Evolutionary conservation across 2,888 invertebrate genomes (phyloP).

Genomic region (Drosophila flavopinicola): DNA sequence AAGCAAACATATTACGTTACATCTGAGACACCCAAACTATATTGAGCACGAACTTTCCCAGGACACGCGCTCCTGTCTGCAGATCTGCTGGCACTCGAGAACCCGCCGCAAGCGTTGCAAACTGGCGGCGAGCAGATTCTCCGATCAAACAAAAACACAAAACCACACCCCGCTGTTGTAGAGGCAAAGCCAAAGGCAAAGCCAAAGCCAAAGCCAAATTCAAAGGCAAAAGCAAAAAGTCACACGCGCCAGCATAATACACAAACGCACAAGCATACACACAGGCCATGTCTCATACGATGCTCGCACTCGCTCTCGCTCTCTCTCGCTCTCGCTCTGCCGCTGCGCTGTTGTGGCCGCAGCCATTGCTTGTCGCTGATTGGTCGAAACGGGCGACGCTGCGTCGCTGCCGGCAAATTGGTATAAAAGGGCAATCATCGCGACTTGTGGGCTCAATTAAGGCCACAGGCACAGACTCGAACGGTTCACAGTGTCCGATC

Average conservation of each 20-base stretch:
- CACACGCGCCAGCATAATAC: constrained; percentile 66
- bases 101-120: constrained; percentile 27
- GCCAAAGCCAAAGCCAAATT: constrained; percentile 32
- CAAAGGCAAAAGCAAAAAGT: constrained; percentile 56
- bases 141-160: constrained; percentile 30
- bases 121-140: constrained; percentile 31
- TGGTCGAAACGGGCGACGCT: constrained; percentile 66
- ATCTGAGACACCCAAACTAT: not conserved
- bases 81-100: constrained; percentile 28
- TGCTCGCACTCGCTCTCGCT: constrained; percentile 14
- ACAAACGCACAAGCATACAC: constrained; percentile 6
- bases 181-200: constrained; percentile 22
- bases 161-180: constrained; percentile 48
- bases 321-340: constrained; percentile 26
- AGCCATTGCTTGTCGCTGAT: constrained; percentile 82
- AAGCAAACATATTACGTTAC: not conserved
- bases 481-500: constrained; percentile 65
- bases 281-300: constrained; percentile 9
- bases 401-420: constrained; percentile 69
- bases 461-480: constrained; percentile 82
- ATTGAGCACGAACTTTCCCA: constrained; percentile 25
- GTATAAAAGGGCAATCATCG: constrained; percentile 89
- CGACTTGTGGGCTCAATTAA: constrained; percentile 84
- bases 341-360: constrained; percentile 24
- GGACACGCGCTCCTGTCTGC: constrained; percentile 19